Evolutionary conservation across 2,113 vertebrate genomes (phyloP).

Genomic region (Melanerpes formicivorus): DNA sequence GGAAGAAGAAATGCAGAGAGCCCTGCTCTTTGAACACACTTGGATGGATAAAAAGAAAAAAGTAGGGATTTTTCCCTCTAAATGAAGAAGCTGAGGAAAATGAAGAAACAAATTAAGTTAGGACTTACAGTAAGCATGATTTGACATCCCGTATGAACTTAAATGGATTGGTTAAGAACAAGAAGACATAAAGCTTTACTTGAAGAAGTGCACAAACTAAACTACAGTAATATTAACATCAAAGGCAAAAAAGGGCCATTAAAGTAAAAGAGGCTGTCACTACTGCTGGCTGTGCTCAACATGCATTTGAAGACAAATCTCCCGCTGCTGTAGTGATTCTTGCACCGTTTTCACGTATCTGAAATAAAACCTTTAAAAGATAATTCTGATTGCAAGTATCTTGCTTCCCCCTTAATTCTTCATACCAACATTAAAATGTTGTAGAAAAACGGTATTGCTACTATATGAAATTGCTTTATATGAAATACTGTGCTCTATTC

Average conservation of each 20-base stretch:
- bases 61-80: background rate
- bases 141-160: background rate
- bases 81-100: background rate
- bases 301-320: background rate
- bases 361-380: background rate
- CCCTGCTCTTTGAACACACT: background rate
- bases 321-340: background rate
- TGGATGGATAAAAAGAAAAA: background rate
- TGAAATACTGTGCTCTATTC: background rate
- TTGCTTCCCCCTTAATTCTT: background rate
- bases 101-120: background rate
- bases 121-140: background rate
- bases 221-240: background rate
- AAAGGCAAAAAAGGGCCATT: background rate
- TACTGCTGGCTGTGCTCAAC: background rate
- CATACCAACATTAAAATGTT: background rate
- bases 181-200: background rate
- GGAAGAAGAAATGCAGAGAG: background rate
- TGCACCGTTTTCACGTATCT: accelerated
- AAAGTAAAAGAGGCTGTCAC: background rate
- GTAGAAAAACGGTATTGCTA: background rate
- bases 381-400: background rate
- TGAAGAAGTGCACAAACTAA: background rate
- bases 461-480: background rate
- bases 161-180: background rate